phyloP scores from a whole-genome alignment of 2,113 vertebrate genomes.

The Oenanthe oenanthe region DNA sequence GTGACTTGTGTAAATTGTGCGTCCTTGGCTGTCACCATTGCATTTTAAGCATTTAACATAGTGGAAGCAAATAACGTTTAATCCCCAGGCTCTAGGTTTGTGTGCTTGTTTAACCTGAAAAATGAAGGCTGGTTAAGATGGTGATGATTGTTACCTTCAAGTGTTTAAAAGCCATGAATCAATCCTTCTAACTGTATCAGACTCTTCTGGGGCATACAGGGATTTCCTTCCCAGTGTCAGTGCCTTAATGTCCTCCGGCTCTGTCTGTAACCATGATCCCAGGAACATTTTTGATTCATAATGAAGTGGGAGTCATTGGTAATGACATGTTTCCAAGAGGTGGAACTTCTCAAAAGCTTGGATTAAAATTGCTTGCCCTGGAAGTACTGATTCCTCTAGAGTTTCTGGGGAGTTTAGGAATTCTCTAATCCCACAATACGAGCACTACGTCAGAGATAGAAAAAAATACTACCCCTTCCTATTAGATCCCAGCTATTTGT shows the following conservation, averaged over 20 bases:
- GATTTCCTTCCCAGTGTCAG: background rate
- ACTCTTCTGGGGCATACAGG: rapidly evolving
- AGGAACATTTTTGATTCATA: background rate
- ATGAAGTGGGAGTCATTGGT: background rate
- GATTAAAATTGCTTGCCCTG: background rate
- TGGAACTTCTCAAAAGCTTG: background rate
- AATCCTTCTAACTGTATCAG: background rate
- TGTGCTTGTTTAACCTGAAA: background rate
- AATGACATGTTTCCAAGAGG: background rate
- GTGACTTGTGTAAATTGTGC: background rate
- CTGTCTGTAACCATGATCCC: background rate
- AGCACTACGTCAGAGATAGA: background rate
- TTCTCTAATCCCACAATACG: background rate
- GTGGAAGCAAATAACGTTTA: background rate
- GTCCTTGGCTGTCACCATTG: background rate
- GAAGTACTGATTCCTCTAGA: background rate
- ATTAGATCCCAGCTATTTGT: background rate
- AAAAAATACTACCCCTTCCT: background rate
- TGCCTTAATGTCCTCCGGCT: background rate
- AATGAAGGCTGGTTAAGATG: background rate
- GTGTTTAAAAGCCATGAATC: background rate
- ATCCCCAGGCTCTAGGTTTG: background rate
- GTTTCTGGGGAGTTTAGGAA: background rate
- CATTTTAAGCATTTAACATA: background rate
- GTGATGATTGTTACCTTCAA: background rate